phyloP scores from a whole-genome alignment of 2,888 invertebrate species.

The Onchidella celtica region DNA sequence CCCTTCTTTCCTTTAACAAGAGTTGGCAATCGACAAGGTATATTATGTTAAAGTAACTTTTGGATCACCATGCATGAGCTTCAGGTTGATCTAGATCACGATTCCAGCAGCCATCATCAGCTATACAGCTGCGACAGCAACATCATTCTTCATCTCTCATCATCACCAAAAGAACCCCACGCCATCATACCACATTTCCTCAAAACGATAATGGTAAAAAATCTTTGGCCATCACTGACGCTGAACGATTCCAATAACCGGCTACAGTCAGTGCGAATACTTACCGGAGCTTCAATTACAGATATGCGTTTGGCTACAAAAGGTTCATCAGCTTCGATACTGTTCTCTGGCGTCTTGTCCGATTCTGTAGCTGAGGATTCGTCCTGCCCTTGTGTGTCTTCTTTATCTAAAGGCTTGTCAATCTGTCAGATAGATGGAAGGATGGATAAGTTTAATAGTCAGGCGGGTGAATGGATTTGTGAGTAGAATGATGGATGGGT shows the following conservation, averaged over 20 bases:
- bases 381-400: background rate
- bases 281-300: conserved; percentile 40
- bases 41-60: too few species aligned
- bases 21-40: too few species aligned
- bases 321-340: conserved; percentile 37
- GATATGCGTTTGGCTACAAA: conserved; percentile 46
- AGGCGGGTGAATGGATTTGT: background rate
- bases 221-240: background rate
- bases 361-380: conserved; percentile 34
- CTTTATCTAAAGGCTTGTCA: conserved; percentile 15
- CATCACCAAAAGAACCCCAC: too few species aligned
- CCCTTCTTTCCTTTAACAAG: too few species aligned
- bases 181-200: background rate
- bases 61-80: too few species aligned
- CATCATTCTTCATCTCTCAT: too few species aligned
- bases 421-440: conserved; percentile 14
- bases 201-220: background rate
- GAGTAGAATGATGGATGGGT: background rate
- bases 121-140: background rate
- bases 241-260: too few species aligned
- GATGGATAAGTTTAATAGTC: conserved; percentile 5
- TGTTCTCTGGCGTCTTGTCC: conserved; percentile 49
- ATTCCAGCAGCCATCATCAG: background rate
- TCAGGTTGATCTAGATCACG: background rate
- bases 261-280: too few species aligned